These are phyloP conservation scores for Darwinula stevensoni DNA, from an alignment of 2,888 invertebrate genomes.

Conservation along the genomic window DNA sequence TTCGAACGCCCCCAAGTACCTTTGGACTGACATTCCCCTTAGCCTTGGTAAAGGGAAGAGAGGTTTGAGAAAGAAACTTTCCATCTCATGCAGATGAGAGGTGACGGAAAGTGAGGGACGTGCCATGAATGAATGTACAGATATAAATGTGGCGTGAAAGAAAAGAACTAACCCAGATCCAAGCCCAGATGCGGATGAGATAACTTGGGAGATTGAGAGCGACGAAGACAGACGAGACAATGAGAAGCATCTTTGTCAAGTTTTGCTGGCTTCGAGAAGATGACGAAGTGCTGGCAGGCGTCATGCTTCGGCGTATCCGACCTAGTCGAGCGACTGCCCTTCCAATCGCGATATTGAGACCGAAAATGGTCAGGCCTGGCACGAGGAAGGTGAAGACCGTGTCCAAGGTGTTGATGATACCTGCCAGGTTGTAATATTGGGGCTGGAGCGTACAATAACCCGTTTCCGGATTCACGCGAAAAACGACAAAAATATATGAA, in stretches of 20 bases:
- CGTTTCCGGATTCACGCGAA: slow-evolving; percentile 14
- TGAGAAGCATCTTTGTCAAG: slow-evolving; percentile 46
- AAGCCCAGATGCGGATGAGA: slow-evolving; percentile 31
- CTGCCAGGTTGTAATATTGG: slow-evolving; percentile 23
- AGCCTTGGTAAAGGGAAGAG: no score
- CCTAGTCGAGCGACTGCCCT: no score
- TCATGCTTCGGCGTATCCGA: no score
- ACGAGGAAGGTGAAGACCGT: slow-evolving; percentile 36
- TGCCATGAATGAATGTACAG: no score
- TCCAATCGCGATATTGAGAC: slow-evolving; percentile 36
- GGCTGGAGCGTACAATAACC: slow-evolving; percentile 18
- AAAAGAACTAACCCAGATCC: slow-evolving; percentile 26
- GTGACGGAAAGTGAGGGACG: no score
- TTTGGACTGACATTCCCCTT: no score
- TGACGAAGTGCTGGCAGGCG: no score
- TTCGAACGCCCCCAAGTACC: no score
- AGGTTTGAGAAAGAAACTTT: no score
- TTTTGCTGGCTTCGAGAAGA: slow-evolving; percentile 12
- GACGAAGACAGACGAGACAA: slow-evolving; percentile 48
- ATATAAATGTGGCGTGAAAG: no score
- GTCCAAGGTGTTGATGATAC: slow-evolving; percentile 34
- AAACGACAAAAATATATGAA: slow-evolving; percentile 20
- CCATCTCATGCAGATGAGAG: no score
- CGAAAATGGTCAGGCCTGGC: slow-evolving; percentile 35
- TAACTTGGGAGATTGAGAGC: slow-evolving; percentile 45